A percentile compares a stretch with the other conserved stretches of the same genome.
Conservation (phyloP, 2,113 vertebrate species). For the Dromiciops gliroides region DNA sequence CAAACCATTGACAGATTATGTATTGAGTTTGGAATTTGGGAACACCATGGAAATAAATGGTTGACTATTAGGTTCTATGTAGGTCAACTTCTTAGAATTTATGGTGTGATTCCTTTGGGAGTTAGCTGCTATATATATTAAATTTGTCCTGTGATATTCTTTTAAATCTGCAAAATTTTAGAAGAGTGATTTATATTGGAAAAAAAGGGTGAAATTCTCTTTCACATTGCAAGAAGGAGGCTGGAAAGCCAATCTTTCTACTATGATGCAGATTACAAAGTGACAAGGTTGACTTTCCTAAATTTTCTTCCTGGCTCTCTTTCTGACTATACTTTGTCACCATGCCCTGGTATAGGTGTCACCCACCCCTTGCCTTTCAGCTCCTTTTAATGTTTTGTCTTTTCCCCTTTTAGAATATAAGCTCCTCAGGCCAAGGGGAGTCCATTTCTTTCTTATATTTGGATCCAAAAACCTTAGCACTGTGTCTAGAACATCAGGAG, state of each 20-base stretch:
- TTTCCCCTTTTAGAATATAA: background rate
- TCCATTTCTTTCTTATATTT: background rate
- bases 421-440: background rate
- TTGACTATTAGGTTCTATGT: background rate
- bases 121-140: background rate
- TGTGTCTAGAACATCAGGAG: background rate
- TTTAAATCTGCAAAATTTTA: background rate
- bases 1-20: background rate
- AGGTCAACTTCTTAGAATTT: background rate
- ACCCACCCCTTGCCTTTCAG: background rate
- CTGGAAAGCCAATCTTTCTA: background rate
- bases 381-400: background rate
- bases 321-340: background rate
- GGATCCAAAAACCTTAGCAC: background rate
- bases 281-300: background rate
- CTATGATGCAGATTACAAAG: background rate
- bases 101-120: background rate
- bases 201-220: background rate
- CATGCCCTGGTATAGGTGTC: background rate
- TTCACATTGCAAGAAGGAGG: background rate
- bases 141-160: background rate
- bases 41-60: background rate
- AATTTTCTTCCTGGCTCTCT: background rate
- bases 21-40: background rate
- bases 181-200: background rate